Conservation (phyloP, 2,797 vertebrate genomes). For the Rhadinocentrus ornatus region DNA sequence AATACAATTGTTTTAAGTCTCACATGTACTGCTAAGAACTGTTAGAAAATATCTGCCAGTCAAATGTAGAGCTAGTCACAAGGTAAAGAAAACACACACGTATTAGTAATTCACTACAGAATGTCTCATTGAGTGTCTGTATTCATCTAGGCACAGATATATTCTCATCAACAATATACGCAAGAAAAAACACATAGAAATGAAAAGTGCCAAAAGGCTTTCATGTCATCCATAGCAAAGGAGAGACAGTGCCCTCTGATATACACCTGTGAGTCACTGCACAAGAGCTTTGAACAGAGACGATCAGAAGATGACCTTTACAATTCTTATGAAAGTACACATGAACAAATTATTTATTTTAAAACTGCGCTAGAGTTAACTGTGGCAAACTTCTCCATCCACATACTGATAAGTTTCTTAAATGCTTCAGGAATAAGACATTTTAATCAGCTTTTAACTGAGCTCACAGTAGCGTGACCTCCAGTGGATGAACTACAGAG, state of each 20-base stretch:
- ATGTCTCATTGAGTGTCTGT: conserved; percentile 50
- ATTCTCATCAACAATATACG: conserved; percentile 43
- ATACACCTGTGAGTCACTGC: conserved; percentile 27
- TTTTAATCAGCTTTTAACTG: conserved; percentile 10
- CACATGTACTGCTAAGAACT: conserved; percentile 60
- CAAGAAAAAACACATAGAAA: conserved; percentile 35
- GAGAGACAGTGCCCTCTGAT: conserved; percentile 3
- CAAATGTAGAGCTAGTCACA: conserved; percentile 56
- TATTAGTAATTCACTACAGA: conserved; percentile 60
- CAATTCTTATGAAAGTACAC: conserved; percentile 1
- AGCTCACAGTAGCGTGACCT: conserved; percentile 28
- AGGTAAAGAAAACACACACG: conserved; percentile 47
- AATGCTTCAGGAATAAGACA: conserved; percentile 32
- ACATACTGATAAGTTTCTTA: conserved; percentile 22
- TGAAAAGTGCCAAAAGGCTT: conserved; percentile 37
- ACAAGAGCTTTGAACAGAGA: conserved; percentile 33
- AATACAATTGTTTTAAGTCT: conserved; percentile 73
- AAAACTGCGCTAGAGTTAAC: conserved; percentile 2
- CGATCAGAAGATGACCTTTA: conserved; percentile 30
- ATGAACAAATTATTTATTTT: conserved; percentile 15
- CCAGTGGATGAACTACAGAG: conserved; percentile 22
- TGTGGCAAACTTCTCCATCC: conserved; percentile 29
- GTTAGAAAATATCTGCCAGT: conserved; percentile 60
- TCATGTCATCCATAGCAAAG: conserved; percentile 31
- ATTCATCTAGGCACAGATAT: conserved; percentile 68